Percentiles rank a stretch among this genome's conserved stretches.
phyloP scores from a whole-genome alignment of 2,797 vertebrate genomes.

The Pangasius macronema region DNA sequence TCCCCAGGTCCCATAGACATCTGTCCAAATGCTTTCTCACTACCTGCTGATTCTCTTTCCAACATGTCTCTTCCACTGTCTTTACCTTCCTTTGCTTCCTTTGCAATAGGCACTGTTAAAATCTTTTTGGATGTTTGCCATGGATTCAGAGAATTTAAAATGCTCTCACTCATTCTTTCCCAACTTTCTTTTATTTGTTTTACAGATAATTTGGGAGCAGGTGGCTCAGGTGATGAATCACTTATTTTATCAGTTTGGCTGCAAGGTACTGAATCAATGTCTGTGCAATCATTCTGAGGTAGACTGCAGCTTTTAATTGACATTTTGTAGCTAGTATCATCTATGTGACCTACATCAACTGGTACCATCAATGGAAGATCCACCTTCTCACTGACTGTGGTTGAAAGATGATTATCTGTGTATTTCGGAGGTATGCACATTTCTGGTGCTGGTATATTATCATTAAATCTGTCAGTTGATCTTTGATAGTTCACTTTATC shows the following conservation, averaged over 20 bases:
- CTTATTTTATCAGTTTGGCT: slow-evolving; percentile 47
- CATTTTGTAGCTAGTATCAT: slow-evolving; percentile 11
- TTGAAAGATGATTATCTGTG: slow-evolving; percentile 19
- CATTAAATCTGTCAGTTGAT: slow-evolving; percentile 16
- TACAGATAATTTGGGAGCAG: slow-evolving; percentile 51
- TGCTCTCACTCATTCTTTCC: slow-evolving; percentile 58
- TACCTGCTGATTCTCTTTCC: slow-evolving; percentile 31
- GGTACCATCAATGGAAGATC: slow-evolving; percentile 6
- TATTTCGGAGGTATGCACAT: slow-evolving; percentile 14
- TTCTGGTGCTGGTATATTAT: slow-evolving; percentile 20
- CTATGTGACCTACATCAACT: background rate
- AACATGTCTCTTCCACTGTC: slow-evolving; percentile 59
- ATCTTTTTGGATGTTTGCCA: slow-evolving; percentile 3
- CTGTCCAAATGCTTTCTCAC: slow-evolving; percentile 52
- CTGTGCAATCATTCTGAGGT: slow-evolving; percentile 24
- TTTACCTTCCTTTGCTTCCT: slow-evolving; percentile 57
- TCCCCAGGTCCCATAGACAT: slow-evolving; percentile 64
- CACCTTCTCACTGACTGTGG: slow-evolving; percentile 5
- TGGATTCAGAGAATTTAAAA: slow-evolving; percentile 52
- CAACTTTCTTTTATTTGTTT: slow-evolving; percentile 56
- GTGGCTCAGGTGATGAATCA: slow-evolving; percentile 51
- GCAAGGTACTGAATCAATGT: background rate
- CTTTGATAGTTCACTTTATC: slow-evolving; percentile 15
- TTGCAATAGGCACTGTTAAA: slow-evolving; percentile 34
- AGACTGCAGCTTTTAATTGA: background rate